Evolutionary conservation across 2,797 vertebrate genomes (phyloP), one percentile per base, ranked within the genome.

Genomic region (Semaprochilodus insignis): DNA sequence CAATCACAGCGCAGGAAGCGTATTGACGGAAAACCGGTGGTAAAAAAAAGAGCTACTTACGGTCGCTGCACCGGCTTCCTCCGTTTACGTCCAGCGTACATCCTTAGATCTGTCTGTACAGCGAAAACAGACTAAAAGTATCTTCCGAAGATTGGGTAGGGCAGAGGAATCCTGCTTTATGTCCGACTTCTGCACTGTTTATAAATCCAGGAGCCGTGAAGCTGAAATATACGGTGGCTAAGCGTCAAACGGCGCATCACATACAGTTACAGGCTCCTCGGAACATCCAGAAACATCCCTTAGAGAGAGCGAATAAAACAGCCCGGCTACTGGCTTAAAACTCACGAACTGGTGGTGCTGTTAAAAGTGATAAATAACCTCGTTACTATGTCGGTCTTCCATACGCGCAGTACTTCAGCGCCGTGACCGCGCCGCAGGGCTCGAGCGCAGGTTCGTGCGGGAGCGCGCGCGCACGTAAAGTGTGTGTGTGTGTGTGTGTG

Each of bases 21-120:
- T 34, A 3, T 6, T 17, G 27, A 19, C 62, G 15, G 62, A 65
- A 65, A 65, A 31, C 27, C 15, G 25, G 62, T 65, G 62, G 13
- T 11, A 27, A 34, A 34, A 34, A 17, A 0, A 17, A 65, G 0
- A 65, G 6, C 27, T 14, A 65, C 62, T 65, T 65, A 65, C 62
- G 62, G 13, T 65, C 62, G 27, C 62, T 65, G 62, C 62, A 34
- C 62, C 27, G 62, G 62, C 34, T 65, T 65, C 62, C 62, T 65
- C 62, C 62, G 62, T 65, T 65, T 65, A 15, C 62, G 62, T 34
- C 62, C 62, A 34, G 62, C 62, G 62, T 65, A 65, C 62, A 65
- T 65, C 19, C 54, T 65, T 65, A 16, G 15, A 3, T 34, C 14
- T 65, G 8, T 14, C 2, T 10, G 0, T 15, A 6, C 10, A 63